These are phyloP conservation scores for Glyptemys insculpta DNA, from an alignment of 2,797 vertebrate species.

Conservation along the genomic window DNA sequence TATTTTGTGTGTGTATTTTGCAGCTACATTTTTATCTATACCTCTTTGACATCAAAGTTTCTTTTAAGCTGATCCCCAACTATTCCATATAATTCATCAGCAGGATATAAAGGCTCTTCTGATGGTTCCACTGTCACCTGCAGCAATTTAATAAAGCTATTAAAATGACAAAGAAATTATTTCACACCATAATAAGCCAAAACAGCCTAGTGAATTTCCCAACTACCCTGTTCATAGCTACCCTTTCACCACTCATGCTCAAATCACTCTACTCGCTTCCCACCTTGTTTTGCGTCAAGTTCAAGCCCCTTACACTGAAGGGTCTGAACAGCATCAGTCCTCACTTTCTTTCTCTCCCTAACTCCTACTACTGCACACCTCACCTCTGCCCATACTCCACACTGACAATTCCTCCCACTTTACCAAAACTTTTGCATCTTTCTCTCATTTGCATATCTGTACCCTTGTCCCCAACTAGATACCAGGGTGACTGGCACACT, in stretches of 20 bases:
- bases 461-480: accelerated
- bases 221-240: background rate
- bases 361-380: background rate
- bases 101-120: slow-evolving; percentile 92
- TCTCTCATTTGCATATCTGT: background rate
- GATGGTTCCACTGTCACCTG: slow-evolving; percentile 91
- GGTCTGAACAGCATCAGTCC: accelerated
- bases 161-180: background rate
- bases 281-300: background rate
- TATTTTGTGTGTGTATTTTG: background rate
- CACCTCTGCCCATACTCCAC: accelerated
- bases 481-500: background rate
- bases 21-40: slow-evolving; percentile 61
- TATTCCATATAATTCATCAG: slow-evolving; percentile 96
- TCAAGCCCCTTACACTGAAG: background rate
- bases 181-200: background rate
- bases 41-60: slow-evolving; percentile 96
- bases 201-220: background rate
- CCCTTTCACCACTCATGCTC: background rate
- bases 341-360: background rate
- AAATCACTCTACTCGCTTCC: background rate
- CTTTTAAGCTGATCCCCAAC: slow-evolving; percentile 95
- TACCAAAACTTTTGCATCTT: background rate
- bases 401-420: background rate
- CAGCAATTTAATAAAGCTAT: slow-evolving; percentile 12